Base-by-base conservation (phyloP, 64 coral and sea anemone species). In the Porites lutea region DNA sequence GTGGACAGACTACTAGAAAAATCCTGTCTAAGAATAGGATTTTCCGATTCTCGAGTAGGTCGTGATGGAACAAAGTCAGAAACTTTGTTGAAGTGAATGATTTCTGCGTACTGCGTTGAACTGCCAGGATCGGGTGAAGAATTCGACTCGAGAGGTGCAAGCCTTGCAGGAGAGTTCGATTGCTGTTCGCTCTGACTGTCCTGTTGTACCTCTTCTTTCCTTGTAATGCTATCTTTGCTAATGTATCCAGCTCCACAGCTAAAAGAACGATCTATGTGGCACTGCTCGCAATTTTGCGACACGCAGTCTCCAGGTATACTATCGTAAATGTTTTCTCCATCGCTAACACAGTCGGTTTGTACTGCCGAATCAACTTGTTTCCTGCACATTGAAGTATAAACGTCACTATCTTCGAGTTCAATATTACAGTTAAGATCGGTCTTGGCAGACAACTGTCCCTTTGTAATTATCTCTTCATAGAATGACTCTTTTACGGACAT, bases 21-120 rank as follows among this genome's bases (percentile, higher is more conserved):
- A 16, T 87, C 95, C 67, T 94, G 92, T 80, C 89, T 94, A 23
- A 97, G 92, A 70, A 97, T 97, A 19, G 95, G 95, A 53, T 97
- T 97, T 47, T 97, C 83, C 15, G 95, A 97, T 66, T 97, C 95
- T 51, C 95, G 64, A 2, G 95, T 97, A 8, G 88, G 95, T 59
- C 95, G 90, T 8, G 95, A 97, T n/a, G 72, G 92, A 8, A 64
- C 80, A 21, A 91, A 93, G 18, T 97, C 95, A 10, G 88, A 87
- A 11, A 89, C 87, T 16, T 75, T 92, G 48, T 79, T 96, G 4
- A 72, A 76, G 48, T 83, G 92, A 44, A 93, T 21, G 23, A 96
- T 93, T 74, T 96, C 95, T 4, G 95, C 95, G 72, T 96, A 96
- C 37, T 96, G 95, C 15, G 86, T 92, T 2, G 90, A 52, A 9